These are phyloP conservation scores for Pissodes strobi DNA, from an alignment of 1,140 invertebrate species.

Conservation along the genomic window DNA sequence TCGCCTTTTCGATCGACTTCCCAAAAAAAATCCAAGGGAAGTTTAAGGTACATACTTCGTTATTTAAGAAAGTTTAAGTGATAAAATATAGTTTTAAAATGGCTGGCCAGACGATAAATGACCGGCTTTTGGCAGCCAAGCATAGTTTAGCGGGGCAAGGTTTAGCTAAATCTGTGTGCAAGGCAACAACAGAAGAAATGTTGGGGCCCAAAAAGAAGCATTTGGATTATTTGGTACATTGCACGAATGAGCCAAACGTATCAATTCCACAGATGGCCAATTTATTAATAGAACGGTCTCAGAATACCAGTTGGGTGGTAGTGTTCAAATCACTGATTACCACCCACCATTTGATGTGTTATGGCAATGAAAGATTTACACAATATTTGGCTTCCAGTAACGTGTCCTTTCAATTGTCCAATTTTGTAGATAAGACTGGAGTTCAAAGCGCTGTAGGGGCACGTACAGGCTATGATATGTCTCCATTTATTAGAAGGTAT, in stretches of 20 bases:
- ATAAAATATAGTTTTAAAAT: conserved; percentile 56
- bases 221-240: conserved; percentile 98
- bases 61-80: no score
- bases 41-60: no score
- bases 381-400: conserved; percentile 99
- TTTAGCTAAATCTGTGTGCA: conserved; percentile 98
- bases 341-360: conserved; percentile 98
- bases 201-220: conserved; percentile 99
- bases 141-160: conserved; percentile 99
- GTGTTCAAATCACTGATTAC: conserved; percentile 98
- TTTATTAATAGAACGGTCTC: conserved; percentile 95
- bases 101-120: conserved; percentile 97
- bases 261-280: conserved; percentile 99
- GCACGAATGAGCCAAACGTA: conserved; percentile 99
- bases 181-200: conserved; percentile 99
- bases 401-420: conserved; percentile 96
- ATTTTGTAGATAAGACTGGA: conserved; percentile 95
- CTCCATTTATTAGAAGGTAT: conserved; percentile 97
- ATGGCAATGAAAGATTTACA: conserved; percentile 99
- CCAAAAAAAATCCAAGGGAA: no score
- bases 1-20: no score
- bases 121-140: conserved; percentile 94
- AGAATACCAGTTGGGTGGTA: conserved; percentile 95
- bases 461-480: conserved; percentile 96
- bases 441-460: conserved; percentile 71